phyloP scores from a whole-genome alignment of 2,797 vertebrate species.

The Sarcoramphus papa region DNA sequence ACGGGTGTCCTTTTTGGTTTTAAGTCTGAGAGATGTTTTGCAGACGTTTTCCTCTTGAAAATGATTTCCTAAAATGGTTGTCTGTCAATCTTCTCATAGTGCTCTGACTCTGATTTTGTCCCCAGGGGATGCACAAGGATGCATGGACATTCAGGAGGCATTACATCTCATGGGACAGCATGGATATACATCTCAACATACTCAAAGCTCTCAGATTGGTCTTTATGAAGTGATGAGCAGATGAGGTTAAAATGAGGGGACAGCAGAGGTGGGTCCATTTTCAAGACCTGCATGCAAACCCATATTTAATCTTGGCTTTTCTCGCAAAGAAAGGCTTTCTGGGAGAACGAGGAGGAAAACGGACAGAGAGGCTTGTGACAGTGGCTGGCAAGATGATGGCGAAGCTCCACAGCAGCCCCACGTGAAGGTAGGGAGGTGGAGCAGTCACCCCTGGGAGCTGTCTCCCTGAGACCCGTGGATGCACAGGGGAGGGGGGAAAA shows the following conservation, averaged over 20 bases:
- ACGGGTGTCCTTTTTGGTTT: background rate
- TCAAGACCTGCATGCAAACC: background rate
- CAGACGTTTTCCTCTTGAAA: background rate
- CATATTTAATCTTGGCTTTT: background rate
- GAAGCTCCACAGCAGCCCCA: background rate
- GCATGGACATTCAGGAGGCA: background rate
- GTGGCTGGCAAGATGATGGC: background rate
- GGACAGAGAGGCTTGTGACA: background rate
- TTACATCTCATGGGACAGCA: background rate
- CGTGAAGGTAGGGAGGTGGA: accelerated
- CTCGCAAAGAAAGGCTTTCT: background rate
- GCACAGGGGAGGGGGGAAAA: background rate
- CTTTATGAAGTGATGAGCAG: background rate
- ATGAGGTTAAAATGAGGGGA: background rate
- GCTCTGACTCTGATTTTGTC: background rate
- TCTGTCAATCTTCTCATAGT: background rate
- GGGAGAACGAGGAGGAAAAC: background rate
- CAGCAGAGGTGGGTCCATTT: background rate
- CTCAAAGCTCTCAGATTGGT: background rate
- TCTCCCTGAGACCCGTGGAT: background rate
- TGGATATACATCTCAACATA: background rate
- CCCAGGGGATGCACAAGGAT: background rate
- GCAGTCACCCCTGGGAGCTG: background rate
- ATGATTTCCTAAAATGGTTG: background rate
- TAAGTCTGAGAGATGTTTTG: background rate